Evolutionary conservation across 2,888 invertebrate genomes (phyloP).

Genomic region (Emmelina monodactyla): DNA sequence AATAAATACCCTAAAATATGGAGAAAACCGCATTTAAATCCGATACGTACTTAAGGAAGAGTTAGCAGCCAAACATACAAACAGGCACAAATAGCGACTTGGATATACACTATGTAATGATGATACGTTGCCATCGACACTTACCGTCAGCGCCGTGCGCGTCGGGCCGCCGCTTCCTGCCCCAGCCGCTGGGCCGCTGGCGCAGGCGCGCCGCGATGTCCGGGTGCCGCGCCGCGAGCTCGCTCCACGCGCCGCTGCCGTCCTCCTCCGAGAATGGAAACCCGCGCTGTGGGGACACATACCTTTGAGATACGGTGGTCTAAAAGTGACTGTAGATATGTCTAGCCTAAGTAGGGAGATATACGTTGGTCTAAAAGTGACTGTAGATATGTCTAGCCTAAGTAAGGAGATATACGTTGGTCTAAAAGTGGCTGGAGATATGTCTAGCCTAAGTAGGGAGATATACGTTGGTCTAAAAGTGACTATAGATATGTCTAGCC

Average conservation of each 20-base stretch:
- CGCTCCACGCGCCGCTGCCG: slow-evolving; percentile 69
- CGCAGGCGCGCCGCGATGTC: slow-evolving; percentile 76
- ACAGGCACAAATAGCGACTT: too few species aligned
- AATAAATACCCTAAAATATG: too few species aligned
- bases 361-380: neutral
- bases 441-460: too few species aligned
- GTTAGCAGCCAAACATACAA: too few species aligned
- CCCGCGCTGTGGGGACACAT: slow-evolving; percentile 68
- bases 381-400: neutral
- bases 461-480: too few species aligned
- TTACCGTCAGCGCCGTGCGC: slow-evolving; percentile 56
- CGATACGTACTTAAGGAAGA: too few species aligned
- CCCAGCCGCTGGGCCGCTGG: slow-evolving; percentile 58
- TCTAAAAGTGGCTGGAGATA: too few species aligned
- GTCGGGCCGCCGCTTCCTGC: slow-evolving; percentile 50
- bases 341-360: neutral
- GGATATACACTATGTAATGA: too few species aligned
- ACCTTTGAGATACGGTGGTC: too few species aligned
- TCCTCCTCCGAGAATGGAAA: slow-evolving; percentile 74
- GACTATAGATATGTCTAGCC: too few species aligned
- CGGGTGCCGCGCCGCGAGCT: slow-evolving; percentile 76
- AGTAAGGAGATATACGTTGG: neutral
- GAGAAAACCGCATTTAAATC: too few species aligned
- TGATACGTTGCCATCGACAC: slow-evolving; percentile 9
- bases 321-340: too few species aligned